Conservation (phyloP, 2,888 invertebrate species). For the Agapetus fuscipes region DNA sequence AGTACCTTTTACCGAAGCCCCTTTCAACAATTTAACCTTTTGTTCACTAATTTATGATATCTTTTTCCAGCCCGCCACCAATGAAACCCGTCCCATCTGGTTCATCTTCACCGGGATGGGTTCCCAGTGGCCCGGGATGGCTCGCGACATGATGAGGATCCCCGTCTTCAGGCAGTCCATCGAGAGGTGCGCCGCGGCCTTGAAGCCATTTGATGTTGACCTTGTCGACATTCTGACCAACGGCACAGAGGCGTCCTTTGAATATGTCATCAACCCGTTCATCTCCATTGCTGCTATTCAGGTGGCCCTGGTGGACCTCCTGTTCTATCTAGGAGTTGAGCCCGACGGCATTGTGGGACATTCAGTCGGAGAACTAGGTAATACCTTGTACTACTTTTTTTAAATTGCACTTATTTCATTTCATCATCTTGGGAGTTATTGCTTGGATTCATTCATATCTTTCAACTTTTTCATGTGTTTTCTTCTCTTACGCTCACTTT, state of each 20-base stretch:
- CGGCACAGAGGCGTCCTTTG: conserved; percentile 67
- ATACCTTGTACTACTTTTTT: conserved; percentile 10
- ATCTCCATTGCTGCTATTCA: conserved; percentile 93
- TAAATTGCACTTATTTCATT: no score
- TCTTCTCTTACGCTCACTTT: no score
- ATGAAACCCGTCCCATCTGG: conserved; percentile 77
- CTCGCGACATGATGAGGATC: conserved; percentile 70
- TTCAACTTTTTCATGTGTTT: no score
- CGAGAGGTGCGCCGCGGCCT: conserved; percentile 60
- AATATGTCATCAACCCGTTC: conserved; percentile 84
- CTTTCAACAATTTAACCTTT: no score
- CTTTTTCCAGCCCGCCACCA: conserved; percentile 10
- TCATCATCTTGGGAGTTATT: no score
- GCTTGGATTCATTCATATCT: no score
- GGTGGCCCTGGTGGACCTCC: conserved; percentile 87
- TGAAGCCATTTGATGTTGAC: conserved; percentile 73
- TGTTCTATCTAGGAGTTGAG: conserved; percentile 62
- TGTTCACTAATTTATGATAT: no score
- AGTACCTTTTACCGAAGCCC: no score
- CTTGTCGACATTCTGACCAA: conserved; percentile 70
- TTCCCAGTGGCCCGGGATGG: conserved; percentile 97
- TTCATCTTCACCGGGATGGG: conserved; percentile 98
- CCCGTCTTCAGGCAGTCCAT: conserved; percentile 75
- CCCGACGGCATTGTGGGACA: conserved; percentile 96
- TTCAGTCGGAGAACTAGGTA: conserved; percentile 81